These are phyloP conservation scores for Magallana nippona DNA, from an alignment of 2,888 invertebrate species.

Conservation along the genomic window DNA sequence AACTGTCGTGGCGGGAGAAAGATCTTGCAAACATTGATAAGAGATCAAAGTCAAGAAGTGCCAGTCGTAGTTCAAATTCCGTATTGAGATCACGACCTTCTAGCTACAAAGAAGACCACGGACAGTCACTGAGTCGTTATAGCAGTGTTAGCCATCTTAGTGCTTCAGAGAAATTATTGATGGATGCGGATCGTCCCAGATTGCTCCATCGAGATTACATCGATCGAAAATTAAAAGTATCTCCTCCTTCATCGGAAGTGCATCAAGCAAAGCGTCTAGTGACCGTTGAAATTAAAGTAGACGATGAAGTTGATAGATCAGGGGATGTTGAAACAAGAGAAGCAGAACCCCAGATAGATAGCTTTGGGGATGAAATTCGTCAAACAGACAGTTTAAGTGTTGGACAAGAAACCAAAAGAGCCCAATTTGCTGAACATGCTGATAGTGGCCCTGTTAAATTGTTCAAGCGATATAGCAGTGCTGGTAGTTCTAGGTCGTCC, in stretches of 20 bases:
- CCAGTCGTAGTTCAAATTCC: constrained; percentile 46
- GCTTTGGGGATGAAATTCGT: constrained; percentile 57
- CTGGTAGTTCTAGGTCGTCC: constrained; percentile 49
- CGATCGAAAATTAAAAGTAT: constrained; percentile 57
- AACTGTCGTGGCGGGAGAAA: constrained; percentile 67
- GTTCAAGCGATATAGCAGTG: constrained; percentile 54
- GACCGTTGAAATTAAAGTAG: constrained; percentile 48
- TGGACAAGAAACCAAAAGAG: constrained; percentile 28
- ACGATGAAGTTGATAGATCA: constrained; percentile 45
- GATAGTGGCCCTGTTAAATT: constrained; percentile 50
- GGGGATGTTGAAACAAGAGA: constrained; percentile 42
- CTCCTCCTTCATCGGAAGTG: constrained; percentile 39
- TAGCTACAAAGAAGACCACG: constrained; percentile 51
- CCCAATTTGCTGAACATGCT: constrained; percentile 39
- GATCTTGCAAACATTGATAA: constrained; percentile 64
- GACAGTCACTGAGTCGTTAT: constrained; percentile 49
- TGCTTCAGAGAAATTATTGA: constrained; percentile 60
- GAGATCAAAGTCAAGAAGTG: constrained; percentile 54
- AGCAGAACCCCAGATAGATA: constrained; percentile 54
- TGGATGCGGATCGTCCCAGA: constrained; percentile 60
- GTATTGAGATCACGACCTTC: constrained; percentile 53
- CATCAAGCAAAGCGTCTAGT: constrained; percentile 44
- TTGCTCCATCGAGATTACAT: constrained; percentile 58
- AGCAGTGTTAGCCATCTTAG: constrained; percentile 55
- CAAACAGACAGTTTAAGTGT: constrained; percentile 35